Evolutionary conservation across 2,113 vertebrate species (phyloP).

Genomic region (Nesoenas mayeri): DNA sequence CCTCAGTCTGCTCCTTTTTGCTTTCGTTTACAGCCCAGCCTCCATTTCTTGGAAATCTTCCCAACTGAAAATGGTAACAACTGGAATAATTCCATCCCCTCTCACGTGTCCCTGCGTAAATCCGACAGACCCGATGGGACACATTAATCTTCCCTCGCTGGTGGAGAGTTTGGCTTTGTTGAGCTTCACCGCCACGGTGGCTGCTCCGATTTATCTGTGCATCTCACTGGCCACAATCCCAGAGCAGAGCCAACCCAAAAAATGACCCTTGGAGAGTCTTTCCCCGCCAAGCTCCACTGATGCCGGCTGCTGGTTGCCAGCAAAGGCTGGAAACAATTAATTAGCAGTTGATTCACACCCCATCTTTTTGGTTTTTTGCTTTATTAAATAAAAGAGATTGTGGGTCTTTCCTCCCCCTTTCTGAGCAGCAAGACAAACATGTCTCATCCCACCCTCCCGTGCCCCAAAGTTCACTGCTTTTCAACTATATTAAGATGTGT

Average conservation of each 20-base stretch:
- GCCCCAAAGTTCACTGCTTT: background rate
- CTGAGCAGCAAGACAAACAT: background rate
- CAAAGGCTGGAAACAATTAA: background rate
- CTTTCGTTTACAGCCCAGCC: background rate
- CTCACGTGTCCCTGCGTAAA: background rate
- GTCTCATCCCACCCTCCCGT: background rate
- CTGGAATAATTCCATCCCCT: background rate
- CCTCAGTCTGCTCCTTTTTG: background rate
- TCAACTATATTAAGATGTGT: background rate
- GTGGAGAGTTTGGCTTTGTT: background rate
- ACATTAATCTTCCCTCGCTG: background rate
- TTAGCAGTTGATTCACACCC: background rate
- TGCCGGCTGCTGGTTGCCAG: background rate
- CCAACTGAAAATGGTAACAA: background rate
- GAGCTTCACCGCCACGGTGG: background rate
- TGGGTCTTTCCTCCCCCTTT: background rate
- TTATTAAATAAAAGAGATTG: accelerated
- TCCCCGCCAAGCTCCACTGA: background rate
- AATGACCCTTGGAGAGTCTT: background rate
- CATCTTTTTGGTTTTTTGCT: background rate
- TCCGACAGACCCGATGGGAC: accelerated
- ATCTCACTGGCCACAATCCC: background rate
- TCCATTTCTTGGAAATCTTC: background rate
- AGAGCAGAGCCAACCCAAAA: background rate
- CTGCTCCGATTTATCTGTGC: background rate